phyloP scores from a whole-genome alignment of 2,113 vertebrate species.

The Chelonoidis abingdonii region DNA sequence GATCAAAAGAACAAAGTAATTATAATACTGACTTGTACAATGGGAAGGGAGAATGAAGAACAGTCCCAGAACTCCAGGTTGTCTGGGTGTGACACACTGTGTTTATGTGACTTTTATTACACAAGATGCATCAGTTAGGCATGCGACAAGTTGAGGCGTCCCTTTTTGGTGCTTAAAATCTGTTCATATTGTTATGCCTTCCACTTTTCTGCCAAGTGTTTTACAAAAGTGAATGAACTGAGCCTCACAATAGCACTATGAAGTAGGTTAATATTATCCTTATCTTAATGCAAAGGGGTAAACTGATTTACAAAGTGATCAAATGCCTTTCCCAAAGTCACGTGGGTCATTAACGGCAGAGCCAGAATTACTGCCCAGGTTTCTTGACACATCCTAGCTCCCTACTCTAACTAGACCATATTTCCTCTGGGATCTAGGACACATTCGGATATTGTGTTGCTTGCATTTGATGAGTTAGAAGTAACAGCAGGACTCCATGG shows the following conservation, averaged over 20 bases:
- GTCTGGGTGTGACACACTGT: background rate
- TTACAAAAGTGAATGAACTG: background rate
- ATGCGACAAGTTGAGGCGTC: background rate
- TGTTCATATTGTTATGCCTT: background rate
- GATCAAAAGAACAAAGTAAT: background rate
- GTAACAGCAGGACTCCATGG: conserved; percentile 9
- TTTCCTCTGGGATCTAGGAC: conserved; percentile 36
- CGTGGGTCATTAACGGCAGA: background rate
- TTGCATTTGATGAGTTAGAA: conserved; percentile 44
- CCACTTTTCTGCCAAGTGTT: background rate
- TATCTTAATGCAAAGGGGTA: background rate
- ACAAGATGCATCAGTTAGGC: background rate
- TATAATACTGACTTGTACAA: background rate
- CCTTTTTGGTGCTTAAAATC: conserved; percentile 3
- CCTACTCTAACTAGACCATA: background rate
- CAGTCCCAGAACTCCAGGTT: background rate
- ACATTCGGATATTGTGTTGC: background rate
- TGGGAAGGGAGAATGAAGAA: background rate
- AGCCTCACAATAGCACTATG: background rate
- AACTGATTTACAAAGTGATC: background rate
- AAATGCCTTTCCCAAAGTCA: background rate
- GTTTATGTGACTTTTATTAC: background rate
- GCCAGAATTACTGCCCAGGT: background rate
- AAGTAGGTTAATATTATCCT: background rate
- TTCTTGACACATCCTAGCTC: background rate